These are phyloP conservation scores for Okamejei kenojei DNA, from an alignment of 2,797 vertebrate species.

Conservation along the genomic window DNA sequence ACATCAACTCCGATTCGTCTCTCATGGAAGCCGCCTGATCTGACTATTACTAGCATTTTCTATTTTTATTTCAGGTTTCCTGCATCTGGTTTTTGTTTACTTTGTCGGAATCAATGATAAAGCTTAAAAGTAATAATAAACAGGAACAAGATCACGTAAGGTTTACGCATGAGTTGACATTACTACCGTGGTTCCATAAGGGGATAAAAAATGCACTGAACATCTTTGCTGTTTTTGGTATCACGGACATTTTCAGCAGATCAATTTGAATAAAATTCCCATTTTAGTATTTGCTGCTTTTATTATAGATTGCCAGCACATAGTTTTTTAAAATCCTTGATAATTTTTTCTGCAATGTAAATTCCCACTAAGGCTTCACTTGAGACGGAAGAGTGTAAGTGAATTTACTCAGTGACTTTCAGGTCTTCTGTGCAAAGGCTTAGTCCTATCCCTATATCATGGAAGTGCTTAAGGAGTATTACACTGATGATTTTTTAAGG, in stretches of 20 bases:
- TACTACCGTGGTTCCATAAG: neutral
- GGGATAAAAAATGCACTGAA: neutral
- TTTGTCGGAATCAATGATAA: neutral
- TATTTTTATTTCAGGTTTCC: too few relatives aligned
- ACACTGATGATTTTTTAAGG: conserved; percentile 16
- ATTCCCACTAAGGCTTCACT: neutral
- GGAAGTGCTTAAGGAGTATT: conserved; percentile 8
- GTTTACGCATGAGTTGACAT: neutral
- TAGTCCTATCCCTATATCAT: neutral
- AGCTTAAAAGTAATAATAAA: neutral
- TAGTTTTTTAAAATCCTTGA: neutral
- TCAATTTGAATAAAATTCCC: neutral
- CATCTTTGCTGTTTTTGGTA: neutral
- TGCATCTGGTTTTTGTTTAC: too few relatives aligned
- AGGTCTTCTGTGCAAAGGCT: conserved; percentile 22
- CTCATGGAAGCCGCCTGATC: too few relatives aligned
- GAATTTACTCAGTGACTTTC: neutral
- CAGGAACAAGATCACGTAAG: neutral
- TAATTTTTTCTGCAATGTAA: conserved; percentile 20
- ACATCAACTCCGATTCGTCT: too few relatives aligned
- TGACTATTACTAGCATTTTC: too few relatives aligned
- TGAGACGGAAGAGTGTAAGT: neutral
- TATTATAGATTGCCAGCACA: neutral
- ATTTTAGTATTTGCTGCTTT: conserved; percentile 9
- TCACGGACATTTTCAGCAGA: neutral